Evolutionary conservation across 1,140 invertebrate genomes (phyloP), one percentile per base, ranked within the genome.

Genomic region (Drosophila repletoides): DNA sequence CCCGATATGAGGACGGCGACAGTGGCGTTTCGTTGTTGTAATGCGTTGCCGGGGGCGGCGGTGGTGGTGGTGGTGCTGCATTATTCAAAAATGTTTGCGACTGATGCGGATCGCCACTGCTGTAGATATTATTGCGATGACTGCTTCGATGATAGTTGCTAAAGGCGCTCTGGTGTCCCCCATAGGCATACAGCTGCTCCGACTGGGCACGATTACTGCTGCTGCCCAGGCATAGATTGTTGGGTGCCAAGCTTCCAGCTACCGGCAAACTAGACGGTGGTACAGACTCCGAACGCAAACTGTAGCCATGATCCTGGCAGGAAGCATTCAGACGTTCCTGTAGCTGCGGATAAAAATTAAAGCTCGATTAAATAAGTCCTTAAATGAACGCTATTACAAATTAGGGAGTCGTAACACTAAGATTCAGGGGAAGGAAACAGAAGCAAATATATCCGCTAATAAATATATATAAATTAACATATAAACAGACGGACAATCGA

Each of bases 21-120:
- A 83, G 41, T 1, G 88, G 88, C 9, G 76, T 80, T 67, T 89
- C 88, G 19, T 89, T 89, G 38, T 89, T 89, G 31, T 56, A 89
- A 14, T 84, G 81, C 6, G 86, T 76, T 28, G 77, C 48, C 14
- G 45, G 60, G 15, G 59, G 38, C 21, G 61, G 46, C 31, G 60
- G 67, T 28, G 64, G 45, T 7, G 46, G 28, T 21, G 24, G 59
- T 48, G 65, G 88, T n/a, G 56, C 79, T 0, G 76, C 76, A 31
- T 87, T 88, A 21, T 87, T 87, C 1, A 88, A 60, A 29, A 64
- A 83, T 2, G 72, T 52, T 12, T 87, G 81, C 29, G 38, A 36
- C n/a, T 58, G 59, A 48, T 80, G 64, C 4, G 59, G 63, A 36
- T 88, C 83, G 33, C 5, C 69, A 24, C 56, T 43, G 48, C 52